Conservation (phyloP, 2,113 vertebrate genomes). For the Eclectus roratus region DNA sequence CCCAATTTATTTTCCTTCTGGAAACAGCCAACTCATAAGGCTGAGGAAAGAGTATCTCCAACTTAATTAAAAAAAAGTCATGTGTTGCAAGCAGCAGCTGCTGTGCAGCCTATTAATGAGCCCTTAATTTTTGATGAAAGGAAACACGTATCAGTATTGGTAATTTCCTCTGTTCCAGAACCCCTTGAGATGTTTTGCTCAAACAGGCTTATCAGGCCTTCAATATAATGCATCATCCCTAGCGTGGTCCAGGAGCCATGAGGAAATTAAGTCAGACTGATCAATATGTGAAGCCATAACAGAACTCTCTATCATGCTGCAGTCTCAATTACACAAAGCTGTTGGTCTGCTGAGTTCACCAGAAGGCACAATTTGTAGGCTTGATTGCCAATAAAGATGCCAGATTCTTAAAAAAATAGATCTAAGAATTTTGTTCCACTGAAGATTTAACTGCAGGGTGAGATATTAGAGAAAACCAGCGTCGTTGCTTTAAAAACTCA, state of each 20-base stretch:
- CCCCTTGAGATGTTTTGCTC: conserved; percentile 26
- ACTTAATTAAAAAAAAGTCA: not conserved
- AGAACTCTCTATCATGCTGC: not conserved
- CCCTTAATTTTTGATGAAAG: not conserved
- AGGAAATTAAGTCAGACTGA: conserved; percentile 27
- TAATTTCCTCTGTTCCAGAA: conserved; percentile 16
- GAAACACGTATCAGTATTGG: conserved; percentile 1
- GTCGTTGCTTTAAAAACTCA: not conserved
- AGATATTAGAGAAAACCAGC: not conserved
- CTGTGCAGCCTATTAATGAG: conserved; percentile 19
- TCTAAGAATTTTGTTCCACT: not conserved
- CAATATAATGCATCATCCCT: not conserved
- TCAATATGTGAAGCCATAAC: not conserved
- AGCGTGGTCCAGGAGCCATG: not conserved
- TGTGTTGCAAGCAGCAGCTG: not conserved
- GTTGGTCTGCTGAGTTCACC: not conserved
- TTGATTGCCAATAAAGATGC: not conserved
- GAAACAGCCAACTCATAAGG: not conserved
- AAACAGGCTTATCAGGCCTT: conserved; percentile 5
- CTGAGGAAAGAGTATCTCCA: not conserved
- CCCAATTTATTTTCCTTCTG: not conserved
- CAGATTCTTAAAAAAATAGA: not conserved
- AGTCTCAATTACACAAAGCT: conserved; percentile 6
- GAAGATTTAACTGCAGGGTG: not conserved
- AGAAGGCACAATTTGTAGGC: conserved; percentile 26